Percentiles rank a stretch among this genome's conserved stretches.
These are phyloP conservation scores for Drosophila kuntzei DNA, from an alignment of 2,888 invertebrate species.

Conservation along the genomic window DNA sequence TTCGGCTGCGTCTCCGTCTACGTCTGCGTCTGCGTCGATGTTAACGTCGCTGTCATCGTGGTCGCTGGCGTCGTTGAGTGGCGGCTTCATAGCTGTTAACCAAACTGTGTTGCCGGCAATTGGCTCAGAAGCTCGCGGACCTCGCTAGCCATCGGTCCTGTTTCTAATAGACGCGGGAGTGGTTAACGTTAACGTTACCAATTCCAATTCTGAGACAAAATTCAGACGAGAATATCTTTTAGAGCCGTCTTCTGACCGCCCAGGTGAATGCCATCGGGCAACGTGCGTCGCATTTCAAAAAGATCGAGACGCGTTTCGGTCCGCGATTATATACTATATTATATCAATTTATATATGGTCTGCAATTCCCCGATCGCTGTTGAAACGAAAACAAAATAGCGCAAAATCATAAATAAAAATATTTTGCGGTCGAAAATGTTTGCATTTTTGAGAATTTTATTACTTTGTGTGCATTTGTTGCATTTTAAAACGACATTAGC, in stretches of 20 bases:
- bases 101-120: constrained; percentile 64
- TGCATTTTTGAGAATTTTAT: constrained; percentile 69
- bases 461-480: constrained; percentile 76
- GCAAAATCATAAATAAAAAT: constrained; percentile 30
- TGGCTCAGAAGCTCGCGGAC: constrained; percentile 78
- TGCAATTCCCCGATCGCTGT: constrained; percentile 46
- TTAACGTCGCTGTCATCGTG: constrained; percentile 44
- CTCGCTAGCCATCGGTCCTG: constrained; percentile 72
- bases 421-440: constrained; percentile 65
- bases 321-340: constrained; percentile 54
- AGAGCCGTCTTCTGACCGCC: constrained; percentile 52
- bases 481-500: constrained; percentile 71
- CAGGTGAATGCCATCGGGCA: constrained; percentile 78
- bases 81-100: constrained; percentile 73
- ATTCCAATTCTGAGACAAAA: constrained; percentile 29
- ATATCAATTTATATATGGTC: constrained; percentile 67
- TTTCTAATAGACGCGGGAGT: constrained; percentile 57
- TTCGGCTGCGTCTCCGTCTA: constrained; percentile 41
- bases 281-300: constrained; percentile 70
- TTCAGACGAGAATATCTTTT: constrained; percentile 37
- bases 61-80: constrained; percentile 23
- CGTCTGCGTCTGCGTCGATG: constrained; percentile 19
- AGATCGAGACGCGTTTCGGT: constrained; percentile 55
- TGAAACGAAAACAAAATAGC: constrained; percentile 71
- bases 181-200: constrained; percentile 4